A percentile compares a stretch with the other conserved stretches of the same genome.
These are phyloP conservation scores for Stigmatopora argus DNA, from an alignment of 2,113 vertebrate species.

Conservation along the genomic window DNA sequence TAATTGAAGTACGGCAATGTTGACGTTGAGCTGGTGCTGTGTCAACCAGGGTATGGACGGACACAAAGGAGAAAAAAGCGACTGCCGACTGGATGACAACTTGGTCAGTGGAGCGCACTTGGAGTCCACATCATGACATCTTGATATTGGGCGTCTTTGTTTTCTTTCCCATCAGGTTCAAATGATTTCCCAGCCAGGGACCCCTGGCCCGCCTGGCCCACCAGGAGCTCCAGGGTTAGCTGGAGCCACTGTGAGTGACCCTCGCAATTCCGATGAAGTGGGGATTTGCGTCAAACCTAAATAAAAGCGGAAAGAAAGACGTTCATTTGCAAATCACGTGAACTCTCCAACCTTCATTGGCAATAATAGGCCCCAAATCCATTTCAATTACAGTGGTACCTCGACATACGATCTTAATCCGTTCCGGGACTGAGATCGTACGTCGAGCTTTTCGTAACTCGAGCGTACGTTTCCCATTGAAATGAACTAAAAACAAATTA, in stretches of 20 bases:
- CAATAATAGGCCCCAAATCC: no score
- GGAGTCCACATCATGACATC: not conserved
- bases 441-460: no score
- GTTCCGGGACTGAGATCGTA: no score
- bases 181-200: conserved; percentile 85
- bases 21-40: conserved; percentile 14
- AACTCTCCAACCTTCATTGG: no score
- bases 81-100: conserved; percentile 80
- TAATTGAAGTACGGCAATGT: not conserved
- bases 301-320: no score
- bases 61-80: conserved; percentile 84
- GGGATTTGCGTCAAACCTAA: not conserved
- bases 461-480: no score
- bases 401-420: no score
- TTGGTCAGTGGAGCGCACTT: conserved; percentile 68
- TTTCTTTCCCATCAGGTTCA: conserved; percentile 62
- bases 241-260: conserved; percentile 60
- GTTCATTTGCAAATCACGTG: no score
- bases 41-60: conserved; percentile 78
- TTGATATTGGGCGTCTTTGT: not conserved
- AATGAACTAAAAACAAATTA: no score
- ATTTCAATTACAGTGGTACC: no score
- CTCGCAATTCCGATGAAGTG: not conserved
- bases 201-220: conserved; percentile 78
- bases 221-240: conserved; percentile 65